phyloP scores from a whole-genome alignment of 2,797 vertebrate species.

The Xiphorhynchus erythropygius region DNA sequence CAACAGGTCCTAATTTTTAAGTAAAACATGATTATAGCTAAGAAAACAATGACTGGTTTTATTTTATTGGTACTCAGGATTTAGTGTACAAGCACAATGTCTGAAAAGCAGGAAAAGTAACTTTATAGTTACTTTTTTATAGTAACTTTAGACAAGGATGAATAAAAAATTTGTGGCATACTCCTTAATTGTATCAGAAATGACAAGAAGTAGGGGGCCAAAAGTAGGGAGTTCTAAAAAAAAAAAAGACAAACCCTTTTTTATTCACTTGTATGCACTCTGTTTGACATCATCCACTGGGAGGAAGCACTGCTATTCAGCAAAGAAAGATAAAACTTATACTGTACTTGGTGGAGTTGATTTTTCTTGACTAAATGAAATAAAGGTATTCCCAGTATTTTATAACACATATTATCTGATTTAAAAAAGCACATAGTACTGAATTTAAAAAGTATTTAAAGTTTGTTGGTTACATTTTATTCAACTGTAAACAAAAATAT shows the following conservation, averaged over 20 bases:
- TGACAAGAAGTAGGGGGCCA: rapidly evolving
- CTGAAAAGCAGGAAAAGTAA: background rate
- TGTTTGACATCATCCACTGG: background rate
- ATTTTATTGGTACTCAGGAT: background rate
- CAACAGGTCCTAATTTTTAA: background rate
- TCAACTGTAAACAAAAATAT: background rate
- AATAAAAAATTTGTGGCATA: background rate
- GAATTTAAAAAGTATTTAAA: background rate
- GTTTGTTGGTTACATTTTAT: background rate
- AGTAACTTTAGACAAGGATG: background rate
- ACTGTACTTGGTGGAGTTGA: background rate
- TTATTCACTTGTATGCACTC: background rate
- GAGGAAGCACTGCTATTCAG: background rate
- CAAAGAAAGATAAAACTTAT: background rate
- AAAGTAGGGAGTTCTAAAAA: background rate
- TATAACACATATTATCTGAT: background rate
- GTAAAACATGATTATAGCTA: background rate
- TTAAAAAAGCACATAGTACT: background rate
- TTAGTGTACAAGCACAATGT: background rate
- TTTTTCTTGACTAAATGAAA: background rate
- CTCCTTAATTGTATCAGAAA: background rate
- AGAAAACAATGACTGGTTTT: background rate
- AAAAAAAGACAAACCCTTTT: background rate
- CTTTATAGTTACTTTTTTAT: too few species aligned
- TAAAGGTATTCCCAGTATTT: background rate